Conservation (phyloP, 2,888 invertebrate genomes). For the Helobdella robusta region DNA sequence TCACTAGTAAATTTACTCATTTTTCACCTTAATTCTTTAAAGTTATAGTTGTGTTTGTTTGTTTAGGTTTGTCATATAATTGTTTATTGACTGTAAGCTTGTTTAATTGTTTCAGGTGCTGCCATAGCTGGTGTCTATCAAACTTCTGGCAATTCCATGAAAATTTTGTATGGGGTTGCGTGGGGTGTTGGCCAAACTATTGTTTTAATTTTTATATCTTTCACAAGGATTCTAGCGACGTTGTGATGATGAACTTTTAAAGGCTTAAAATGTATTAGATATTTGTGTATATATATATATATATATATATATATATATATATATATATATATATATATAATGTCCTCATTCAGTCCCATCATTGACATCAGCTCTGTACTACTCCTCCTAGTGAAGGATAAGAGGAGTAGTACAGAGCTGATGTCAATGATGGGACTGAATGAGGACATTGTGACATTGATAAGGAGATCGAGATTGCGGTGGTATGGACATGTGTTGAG, state of each 20-base stretch:
- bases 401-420: too few relatives aligned
- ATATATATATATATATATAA: too few relatives aligned
- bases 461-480: too few relatives aligned
- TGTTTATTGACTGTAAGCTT: not conserved
- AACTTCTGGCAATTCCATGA: slow-evolving; percentile 78
- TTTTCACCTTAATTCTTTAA: not conserved
- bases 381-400: too few relatives aligned
- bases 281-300: too few relatives aligned
- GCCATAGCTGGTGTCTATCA: slow-evolving; percentile 86
- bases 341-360: too few relatives aligned
- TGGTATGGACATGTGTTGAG: too few relatives aligned
- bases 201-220: slow-evolving; percentile 77
- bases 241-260: slow-evolving; percentile 53
- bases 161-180: slow-evolving; percentile 77
- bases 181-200: slow-evolving; percentile 91
- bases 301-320: too few relatives aligned
- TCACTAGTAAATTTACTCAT: slow-evolving; percentile 42
- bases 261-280: too few relatives aligned
- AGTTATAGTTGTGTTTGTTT: not conserved
- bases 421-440: too few relatives aligned
- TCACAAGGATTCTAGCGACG: slow-evolving; percentile 82
- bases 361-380: too few relatives aligned
- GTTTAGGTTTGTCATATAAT: not conserved
- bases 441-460: too few relatives aligned
- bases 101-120: slow-evolving; percentile 62